Evolutionary conservation across 2,113 vertebrate species (phyloP).

Genomic region (Platichthys stellatus): DNA sequence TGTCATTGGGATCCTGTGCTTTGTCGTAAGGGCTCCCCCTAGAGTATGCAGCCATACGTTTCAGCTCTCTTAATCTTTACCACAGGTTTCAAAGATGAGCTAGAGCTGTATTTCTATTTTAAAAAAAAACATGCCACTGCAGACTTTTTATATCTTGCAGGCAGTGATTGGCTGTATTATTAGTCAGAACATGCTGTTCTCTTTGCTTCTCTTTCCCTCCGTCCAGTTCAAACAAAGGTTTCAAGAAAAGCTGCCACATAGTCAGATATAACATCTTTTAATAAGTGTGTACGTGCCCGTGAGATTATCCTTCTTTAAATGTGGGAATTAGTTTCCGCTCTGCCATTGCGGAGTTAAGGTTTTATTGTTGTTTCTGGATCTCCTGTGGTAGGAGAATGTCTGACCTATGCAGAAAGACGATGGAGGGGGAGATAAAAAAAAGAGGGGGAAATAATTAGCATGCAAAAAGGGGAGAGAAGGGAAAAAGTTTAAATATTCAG

Average conservation of each 20-base stretch:
- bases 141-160: too few species aligned
- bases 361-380: slow-evolving; percentile 37
- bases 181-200: too few species aligned
- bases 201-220: too few species aligned
- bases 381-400: slow-evolving; percentile 12
- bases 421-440: background rate
- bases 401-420: slow-evolving; percentile 4
- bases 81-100: background rate
- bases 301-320: slow-evolving; percentile 23
- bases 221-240: too few species aligned
- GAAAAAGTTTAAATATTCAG: slow-evolving; percentile 5
- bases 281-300: background rate
- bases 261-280: background rate
- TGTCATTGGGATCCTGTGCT: background rate
- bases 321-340: slow-evolving; percentile 20
- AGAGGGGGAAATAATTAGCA: background rate
- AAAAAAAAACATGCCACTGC: too few species aligned
- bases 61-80: background rate
- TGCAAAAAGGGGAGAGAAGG: background rate
- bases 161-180: too few species aligned
- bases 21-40: slow-evolving; percentile 50
- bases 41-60: background rate
- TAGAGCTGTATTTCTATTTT: background rate
- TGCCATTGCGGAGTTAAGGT: background rate
- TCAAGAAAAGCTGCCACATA: background rate